Base-by-base conservation (phyloP, 2,888 invertebrate species). In the Periphyllus acericola region DNA sequence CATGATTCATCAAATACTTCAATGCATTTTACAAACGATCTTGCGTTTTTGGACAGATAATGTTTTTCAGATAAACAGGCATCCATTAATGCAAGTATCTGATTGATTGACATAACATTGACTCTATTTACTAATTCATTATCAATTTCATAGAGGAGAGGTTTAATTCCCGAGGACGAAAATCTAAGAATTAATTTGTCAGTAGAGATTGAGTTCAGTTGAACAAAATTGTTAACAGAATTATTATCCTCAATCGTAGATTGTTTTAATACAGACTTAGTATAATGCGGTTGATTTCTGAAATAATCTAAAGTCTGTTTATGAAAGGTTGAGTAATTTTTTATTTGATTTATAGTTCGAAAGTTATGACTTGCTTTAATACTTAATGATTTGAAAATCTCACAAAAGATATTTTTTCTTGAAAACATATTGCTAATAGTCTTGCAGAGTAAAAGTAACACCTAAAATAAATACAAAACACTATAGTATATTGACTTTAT, bases 1-100 rank as follows among this genome's bases (percentile, higher is more conserved):
- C 87, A 87, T 46, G 55, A 60, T n/a, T 87, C 87, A 75, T 87
- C 60, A 74, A 87, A 81, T 46, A 80, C 14, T 81, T 66, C 60
- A 11, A 87, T 34, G 4, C 80, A 87, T 81, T 81, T 87, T 55
- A 55, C 75, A 46, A 87, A 81, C 2, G 87, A 55, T 46, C 17
- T 81, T 71, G 87, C 74, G 1, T 66, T 75, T 87, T 74, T 87
- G 19, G 17, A 46, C 5, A 81, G 40, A n/a, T 46, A 36, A 1
- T 32, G 25, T 66, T 81, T 81, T 32, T 17, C 71, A 81, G 80
- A 74, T 66, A 87, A 81, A 74, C 80, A 87, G 25, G n/a, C 6
- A 32, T 87, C 80, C 87, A 87, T 87, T 46, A 87, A 87, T 0
- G 25, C 46, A 34, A 87, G 71, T 32, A 87, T 75, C 0, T 87